Percentiles rank a stretch among this genome's conserved stretches.
Evolutionary conservation across 1,140 invertebrate species (phyloP).

Genomic region (Drosophila carrolli): DNA sequence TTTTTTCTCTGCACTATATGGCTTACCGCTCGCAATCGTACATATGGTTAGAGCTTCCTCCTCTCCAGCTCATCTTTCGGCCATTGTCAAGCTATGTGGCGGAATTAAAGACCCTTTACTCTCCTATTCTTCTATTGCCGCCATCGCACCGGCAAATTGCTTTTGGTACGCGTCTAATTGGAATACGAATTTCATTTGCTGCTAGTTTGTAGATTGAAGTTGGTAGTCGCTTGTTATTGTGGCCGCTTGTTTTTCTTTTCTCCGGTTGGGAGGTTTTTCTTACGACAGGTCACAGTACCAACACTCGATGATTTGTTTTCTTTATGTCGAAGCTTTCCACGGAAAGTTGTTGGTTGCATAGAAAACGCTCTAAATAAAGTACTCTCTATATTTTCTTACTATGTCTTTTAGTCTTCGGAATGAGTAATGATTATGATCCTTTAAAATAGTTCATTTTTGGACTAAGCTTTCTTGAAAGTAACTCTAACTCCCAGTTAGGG

Average conservation of each 20-base stretch:
- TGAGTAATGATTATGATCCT: too few species aligned
- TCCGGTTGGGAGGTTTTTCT: conserved; percentile 34
- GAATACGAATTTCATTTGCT: conserved; percentile 71
- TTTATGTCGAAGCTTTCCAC: conserved; percentile 4
- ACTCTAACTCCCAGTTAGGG: background rate
- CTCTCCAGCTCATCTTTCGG: conserved; percentile 17
- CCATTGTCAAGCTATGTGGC: conserved; percentile 56
- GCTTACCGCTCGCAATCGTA: conserved; percentile 7
- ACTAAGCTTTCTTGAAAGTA: too few species aligned
- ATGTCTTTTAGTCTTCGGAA: too few species aligned
- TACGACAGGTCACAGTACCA: conserved; percentile 63
- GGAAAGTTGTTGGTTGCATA: background rate
- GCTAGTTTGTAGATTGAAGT: conserved; percentile 34
- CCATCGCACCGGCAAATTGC: conserved; percentile 65
- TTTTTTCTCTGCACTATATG: conserved; percentile 9
- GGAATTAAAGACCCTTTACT: conserved; percentile 72
- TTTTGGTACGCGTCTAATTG: conserved; percentile 78
- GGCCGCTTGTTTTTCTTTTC: conserved; percentile 22
- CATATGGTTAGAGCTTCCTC: conserved; percentile 25
- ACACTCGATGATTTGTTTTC: conserved; percentile 6
- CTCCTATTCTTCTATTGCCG: conserved; percentile 20
- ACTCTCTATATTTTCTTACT: too few species aligned
- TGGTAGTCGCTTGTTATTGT: conserved; percentile 24
- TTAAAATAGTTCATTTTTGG: too few species aligned
- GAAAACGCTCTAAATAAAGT: background rate